Base-by-base conservation (phyloP, 2,888 invertebrate genomes). In the Venustoraphidia nigricollis region DNA sequence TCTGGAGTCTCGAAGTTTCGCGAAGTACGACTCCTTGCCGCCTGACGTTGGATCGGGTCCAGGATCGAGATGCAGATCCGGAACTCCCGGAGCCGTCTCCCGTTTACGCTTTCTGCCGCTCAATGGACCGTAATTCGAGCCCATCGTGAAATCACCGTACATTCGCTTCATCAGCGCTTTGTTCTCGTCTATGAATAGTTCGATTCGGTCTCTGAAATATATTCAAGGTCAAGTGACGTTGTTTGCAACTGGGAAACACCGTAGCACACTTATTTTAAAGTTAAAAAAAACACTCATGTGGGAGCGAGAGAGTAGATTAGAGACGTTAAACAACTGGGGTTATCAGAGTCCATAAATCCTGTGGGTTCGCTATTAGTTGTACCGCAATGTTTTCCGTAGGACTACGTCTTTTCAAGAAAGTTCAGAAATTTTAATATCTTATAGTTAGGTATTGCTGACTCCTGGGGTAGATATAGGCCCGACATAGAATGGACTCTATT, bases 91-190 rank as follows among this genome's bases (percentile, higher is more conserved):
- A 40, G 68, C 68, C 27, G 41, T 13, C 37, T 58, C 40, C 70
- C 61, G 50, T 69, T 68, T 11, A 71, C 58, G 36, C 48, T 53
- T 52, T 54, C 62, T 63, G 3, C 65, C 66, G 8, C 72, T 72
- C 37, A 75, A 73, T 9, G 76, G 70, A 3, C 71, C 72, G 49
- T 69, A 67, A 53, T 72, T 73, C 53, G 70, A 68, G 59, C 61
- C 73, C 73, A 80, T 77, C 54, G 79, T 77, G 62, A 92, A 92
- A 57, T 91, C 89, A 0, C 93, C 93, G 63, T 91, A 92, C 93
- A 93, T 93, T 51, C 92, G 75, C 62, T 88, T 83, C 77, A 92
- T 91, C 55, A 93, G 65, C 48, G 92, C 92, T 66, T 93, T 93
- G 66, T 93, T 93, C 65, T 93, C 91, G 61, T 93, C 92, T 60